Base-by-base conservation (phyloP, 2,797 vertebrate species). In the Trachops cirrhosus region DNA sequence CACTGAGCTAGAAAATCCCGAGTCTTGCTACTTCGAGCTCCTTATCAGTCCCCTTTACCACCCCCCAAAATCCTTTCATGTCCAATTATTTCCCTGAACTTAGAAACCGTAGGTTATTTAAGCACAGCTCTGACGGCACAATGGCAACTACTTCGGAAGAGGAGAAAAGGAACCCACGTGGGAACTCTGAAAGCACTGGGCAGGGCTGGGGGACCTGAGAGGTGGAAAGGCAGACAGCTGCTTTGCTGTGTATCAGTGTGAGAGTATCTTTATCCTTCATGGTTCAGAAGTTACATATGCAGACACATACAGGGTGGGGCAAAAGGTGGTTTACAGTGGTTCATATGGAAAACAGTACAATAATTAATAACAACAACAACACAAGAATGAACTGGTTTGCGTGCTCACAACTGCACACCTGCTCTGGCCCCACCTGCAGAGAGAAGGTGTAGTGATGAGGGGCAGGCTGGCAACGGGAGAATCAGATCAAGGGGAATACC, bases 11-110 rank as follows among this genome's bases (percentile, higher is more conserved):
- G 71, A 48, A 67, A 92, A 97, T 34, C 15, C 37, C 8, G 4
- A 95, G 37, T 46, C 37, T 48, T 93, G 34, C 52, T 94, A 68
- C 50, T 73, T 89, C 26, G 59, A 46, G 46, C 78, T 94, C 91
- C 75, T 94, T 18, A 54, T 91, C 64, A 54, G 32, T 79, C 32
- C n/a, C 83, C 78, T 39, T 89, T 34, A 67, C 34, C 62, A 93
- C 6, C 78, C n/a, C 77, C 62, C 44, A 68, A 70, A 89, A 67
- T 75, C 34, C 54, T 62, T 83, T 84, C 34, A 41, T 24, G 46
- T 37, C 18, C 46, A 41, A 90, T 86, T 86, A 88, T 54, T 85
- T 70, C 52, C 19, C 64, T 77, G 83, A 57, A 94, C 71, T 82
- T 73, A 71, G 73, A 96, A 41, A 10, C 37, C 83, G 0, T 2